Evolutionary conservation across 2,797 vertebrate species (phyloP).

Genomic region (Rhabdomys pumilio): DNA sequence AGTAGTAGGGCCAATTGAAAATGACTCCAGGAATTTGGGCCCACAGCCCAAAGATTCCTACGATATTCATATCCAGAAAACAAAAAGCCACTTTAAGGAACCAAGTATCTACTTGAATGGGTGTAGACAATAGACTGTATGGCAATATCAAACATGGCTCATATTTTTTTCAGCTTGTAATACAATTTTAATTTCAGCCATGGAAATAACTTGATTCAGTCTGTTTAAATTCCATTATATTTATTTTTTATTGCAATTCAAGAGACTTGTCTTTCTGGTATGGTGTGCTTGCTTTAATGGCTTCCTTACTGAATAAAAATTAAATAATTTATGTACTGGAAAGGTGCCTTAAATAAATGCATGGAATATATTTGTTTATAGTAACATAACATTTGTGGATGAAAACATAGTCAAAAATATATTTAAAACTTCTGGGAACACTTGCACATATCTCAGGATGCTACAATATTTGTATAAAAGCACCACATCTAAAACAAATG

Average conservation of each 20-base stretch:
- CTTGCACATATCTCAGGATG: not conserved
- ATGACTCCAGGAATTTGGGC: not conserved
- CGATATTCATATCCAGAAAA: not conserved
- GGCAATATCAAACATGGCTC: not conserved
- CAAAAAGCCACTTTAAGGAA: not conserved
- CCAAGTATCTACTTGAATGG: constrained; percentile 7
- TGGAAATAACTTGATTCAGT: not conserved
- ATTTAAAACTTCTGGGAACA: not conserved
- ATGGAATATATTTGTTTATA: not conserved
- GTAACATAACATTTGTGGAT: constrained; percentile 15
- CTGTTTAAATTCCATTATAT: constrained; percentile 47
- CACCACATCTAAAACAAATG: constrained; percentile 14
- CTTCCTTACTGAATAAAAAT: not conserved
- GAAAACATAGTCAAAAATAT: not conserved
- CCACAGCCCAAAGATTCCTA: not conserved
- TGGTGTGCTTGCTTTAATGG: constrained; percentile 23
- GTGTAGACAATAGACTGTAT: not conserved
- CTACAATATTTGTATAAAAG: constrained; percentile 42
- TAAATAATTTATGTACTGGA: constrained; percentile 29
- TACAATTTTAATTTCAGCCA: constrained; percentile 59
- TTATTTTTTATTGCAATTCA: constrained; percentile 37
- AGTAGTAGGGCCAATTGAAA: not conserved
- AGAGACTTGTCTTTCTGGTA: not conserved
- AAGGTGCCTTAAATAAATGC: not conserved
- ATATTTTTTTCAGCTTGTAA: constrained; percentile 2